Base-by-base conservation (phyloP, 1,140 invertebrate genomes). In the Drosophila repleta region DNA sequence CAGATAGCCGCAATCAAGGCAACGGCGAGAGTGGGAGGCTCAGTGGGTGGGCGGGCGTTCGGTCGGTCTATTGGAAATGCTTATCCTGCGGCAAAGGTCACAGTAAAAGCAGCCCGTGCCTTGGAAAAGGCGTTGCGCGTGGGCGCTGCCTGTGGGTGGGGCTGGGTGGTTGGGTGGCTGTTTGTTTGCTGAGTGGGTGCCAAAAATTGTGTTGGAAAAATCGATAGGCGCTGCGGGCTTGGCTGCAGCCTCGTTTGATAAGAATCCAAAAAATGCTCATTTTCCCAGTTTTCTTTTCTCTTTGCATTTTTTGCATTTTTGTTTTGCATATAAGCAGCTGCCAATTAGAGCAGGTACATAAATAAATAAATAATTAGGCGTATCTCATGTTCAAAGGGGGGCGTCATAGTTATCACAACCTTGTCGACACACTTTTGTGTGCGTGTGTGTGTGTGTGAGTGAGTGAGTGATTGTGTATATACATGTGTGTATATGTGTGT, bases 351-450 rank as follows among this genome's bases (percentile, higher is more conserved):
- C 37, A 48, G 5, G 11, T 37, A 45, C 20, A 37, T 51, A 45
- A 35, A 29, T 51, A 39, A 58, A 26, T 46, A 52, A 24, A 52
- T 39, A 46, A 58, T 32, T 55, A 41, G 3, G 20, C 21, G 39
- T 48, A 20, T 39, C 15, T 48, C 45, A 39, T 24, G 20, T 37
- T 26, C 53, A 46, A 7, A 43, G 49, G 63, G 63, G 67, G 68
- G 69, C 69, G 69, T 72, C 49, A 69, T 73, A 55, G 68, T 68
- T 74, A 69, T 69, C 66, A 56, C 66, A 69, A 51, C 46, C 52
- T 57, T 63, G 57, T 63, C 26, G 18, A 46, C 29, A n/a, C 32
- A 21, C 1, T 26, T 48, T 4, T 60, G 56, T 57, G 10, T 46
- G 24, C 24, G n/a, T n/a, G n/a, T n/a, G n/a, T n/a, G n/a, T n/a